These are phyloP conservation scores for Peromyscus maniculatus DNA, from an alignment of 2,113 vertebrate genomes.

Conservation along the genomic window DNA sequence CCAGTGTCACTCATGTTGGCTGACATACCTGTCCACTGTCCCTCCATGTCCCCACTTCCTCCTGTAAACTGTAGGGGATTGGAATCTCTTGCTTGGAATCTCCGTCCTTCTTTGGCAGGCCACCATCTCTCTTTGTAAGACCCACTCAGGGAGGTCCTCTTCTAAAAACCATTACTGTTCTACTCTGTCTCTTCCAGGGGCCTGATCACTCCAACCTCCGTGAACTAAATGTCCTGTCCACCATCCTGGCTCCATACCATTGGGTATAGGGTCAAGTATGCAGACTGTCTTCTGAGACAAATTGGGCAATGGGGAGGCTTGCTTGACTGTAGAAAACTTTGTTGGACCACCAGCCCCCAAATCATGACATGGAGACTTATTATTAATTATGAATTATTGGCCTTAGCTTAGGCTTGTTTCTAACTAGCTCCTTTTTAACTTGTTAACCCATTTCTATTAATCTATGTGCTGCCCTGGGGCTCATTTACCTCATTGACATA, in stretches of 20 bases:
- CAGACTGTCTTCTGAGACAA: neutral
- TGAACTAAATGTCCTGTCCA: no score
- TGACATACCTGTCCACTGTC: neutral
- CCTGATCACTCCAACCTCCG: neutral
- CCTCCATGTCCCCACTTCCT: neutral
- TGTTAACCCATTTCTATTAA: neutral
- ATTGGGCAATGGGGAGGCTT: accelerated
- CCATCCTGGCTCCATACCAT: neutral
- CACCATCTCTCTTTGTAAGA: neutral
- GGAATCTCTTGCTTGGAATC: neutral
- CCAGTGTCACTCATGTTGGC: no score
- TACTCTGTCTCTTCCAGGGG: no score
- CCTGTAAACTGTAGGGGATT: accelerated
- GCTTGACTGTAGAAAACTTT: neutral
- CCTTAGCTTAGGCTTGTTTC: neutral
- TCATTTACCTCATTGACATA: neutral
- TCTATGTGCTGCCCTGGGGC: neutral
- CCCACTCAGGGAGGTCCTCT: neutral
- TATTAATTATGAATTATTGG: neutral
- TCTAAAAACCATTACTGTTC: neutral
- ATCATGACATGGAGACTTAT: neutral
- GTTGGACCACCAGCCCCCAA: neutral
- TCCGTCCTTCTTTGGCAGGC: neutral
- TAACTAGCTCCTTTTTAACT: neutral
- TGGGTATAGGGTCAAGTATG: no score